phyloP scores from a whole-genome alignment of 2,888 invertebrate species.

The Xylota segnis region DNA sequence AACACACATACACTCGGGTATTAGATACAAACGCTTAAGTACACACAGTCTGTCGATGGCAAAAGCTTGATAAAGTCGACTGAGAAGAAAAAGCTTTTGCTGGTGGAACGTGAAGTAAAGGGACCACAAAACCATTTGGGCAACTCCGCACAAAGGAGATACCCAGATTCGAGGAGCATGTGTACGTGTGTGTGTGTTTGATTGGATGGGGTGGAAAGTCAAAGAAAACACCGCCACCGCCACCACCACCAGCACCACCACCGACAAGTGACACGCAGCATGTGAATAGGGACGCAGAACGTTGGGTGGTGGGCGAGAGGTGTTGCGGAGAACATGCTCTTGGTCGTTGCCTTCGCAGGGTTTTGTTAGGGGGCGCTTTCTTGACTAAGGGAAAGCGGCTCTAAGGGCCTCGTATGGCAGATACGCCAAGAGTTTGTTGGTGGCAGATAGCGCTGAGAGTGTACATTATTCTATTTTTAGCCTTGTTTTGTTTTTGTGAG shows the following conservation, averaged over 20 bases:
- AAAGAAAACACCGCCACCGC: conserved; percentile 48
- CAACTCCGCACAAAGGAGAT: conserved; percentile 37
- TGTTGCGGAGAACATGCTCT: conserved; percentile 14
- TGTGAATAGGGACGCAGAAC: neutral
- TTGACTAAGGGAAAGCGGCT: conserved; percentile 15
- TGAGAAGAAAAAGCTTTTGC: conserved; percentile 32
- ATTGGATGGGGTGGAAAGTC: conserved; percentile 26
- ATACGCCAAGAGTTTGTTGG: neutral
- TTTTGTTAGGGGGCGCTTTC: neutral
- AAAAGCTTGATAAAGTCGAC: conserved; percentile 44
- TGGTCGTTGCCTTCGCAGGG: conserved; percentile 52
- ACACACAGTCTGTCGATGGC: conserved; percentile 36
- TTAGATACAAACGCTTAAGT: conserved; percentile 14
- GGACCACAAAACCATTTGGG: conserved; percentile 2
- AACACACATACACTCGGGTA: conserved; percentile 19
- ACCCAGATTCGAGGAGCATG: conserved; percentile 6
- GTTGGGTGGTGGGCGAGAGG: neutral
- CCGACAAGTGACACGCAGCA: conserved; percentile 14
- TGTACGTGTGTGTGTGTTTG: conserved; percentile 12
- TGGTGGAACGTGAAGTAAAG: neutral
- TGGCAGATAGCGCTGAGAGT: conserved; percentile 47
- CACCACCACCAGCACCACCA: conserved; percentile 20
- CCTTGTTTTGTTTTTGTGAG: conserved; percentile 59
- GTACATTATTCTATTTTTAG: conserved; percentile 69
- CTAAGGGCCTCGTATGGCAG: conserved; percentile 27